phyloP scores from a whole-genome alignment of 1,140 invertebrate species.

The Daktulosphaira vitifoliae region DNA sequence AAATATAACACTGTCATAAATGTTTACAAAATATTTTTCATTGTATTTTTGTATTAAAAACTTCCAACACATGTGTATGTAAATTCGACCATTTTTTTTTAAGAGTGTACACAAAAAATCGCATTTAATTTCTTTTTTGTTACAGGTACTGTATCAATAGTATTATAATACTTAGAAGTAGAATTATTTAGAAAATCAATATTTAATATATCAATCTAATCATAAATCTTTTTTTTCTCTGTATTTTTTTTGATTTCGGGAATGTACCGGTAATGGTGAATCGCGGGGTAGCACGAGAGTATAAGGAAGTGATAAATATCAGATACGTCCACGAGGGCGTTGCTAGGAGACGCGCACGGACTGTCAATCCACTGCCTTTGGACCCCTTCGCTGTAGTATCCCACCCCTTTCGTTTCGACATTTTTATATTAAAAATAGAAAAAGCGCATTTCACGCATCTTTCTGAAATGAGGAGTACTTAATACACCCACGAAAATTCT shows the following conservation, averaged over 20 bases:
- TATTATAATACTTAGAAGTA: too few relatives aligned
- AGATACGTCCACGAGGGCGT: constrained; percentile 29
- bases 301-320: constrained; percentile 29
- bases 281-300: background rate
- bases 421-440: constrained; percentile 33
- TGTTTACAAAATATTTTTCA: too few relatives aligned
- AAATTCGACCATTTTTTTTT: too few relatives aligned
- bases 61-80: too few relatives aligned
- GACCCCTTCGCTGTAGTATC: background rate
- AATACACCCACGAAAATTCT: too few relatives aligned
- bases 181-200: too few relatives aligned
- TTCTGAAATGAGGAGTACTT: background rate
- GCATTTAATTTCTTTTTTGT: too few relatives aligned
- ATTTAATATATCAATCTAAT: too few relatives aligned
- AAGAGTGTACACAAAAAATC: too few relatives aligned
- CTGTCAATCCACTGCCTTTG: constrained; percentile 26
- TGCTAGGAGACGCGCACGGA: constrained; percentile 20
- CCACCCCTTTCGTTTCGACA: constrained; percentile 31
- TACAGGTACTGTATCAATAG: too few relatives aligned
- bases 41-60: too few relatives aligned
- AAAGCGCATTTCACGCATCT: constrained; percentile 21
- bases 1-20: too few relatives aligned
- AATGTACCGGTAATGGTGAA: background rate
- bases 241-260: background rate
- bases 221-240: constrained; percentile 11